Conservation (phyloP, 2,797 vertebrate species). For the Enteromius paludinosus region DNA sequence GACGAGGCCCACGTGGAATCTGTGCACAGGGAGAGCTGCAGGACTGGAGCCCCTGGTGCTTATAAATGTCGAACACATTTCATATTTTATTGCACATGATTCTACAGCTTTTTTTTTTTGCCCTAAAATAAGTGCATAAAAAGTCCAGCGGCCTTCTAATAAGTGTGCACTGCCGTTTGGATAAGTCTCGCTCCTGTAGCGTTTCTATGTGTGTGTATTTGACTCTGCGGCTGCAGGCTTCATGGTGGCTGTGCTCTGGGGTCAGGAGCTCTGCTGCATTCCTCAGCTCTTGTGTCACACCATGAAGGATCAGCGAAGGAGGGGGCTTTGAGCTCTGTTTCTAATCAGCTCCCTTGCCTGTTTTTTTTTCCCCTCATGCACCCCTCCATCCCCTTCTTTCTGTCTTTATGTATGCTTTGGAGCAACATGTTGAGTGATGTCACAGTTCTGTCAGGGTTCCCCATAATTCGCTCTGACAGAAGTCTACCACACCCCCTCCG, state of each 20-base stretch:
- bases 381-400: constrained; percentile 21
- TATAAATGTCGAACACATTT: constrained; percentile 10
- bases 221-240: constrained; percentile 56
- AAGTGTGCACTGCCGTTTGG: neutral
- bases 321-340: constrained; percentile 77
- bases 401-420: constrained; percentile 53
- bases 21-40: neutral
- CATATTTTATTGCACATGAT: neutral
- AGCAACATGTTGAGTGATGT: constrained; percentile 56
- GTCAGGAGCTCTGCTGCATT: constrained; percentile 75
- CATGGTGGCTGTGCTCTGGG: constrained; percentile 76
- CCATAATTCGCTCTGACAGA: constrained; percentile 56
- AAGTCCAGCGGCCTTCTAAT: neutral
- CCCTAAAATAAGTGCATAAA: neutral
- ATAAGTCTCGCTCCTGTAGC: constrained; percentile 13
- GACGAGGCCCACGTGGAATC: neutral
- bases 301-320: constrained; percentile 61
- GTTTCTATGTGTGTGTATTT: neutral
- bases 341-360: constrained; percentile 74
- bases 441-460: constrained; percentile 54
- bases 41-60: neutral
- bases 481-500: constrained; percentile 51
- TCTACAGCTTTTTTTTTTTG: constrained; percentile 1
- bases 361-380: neutral
- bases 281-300: constrained; percentile 80